Evolutionary conservation across 2,113 vertebrate species (phyloP), one percentile per base, ranked within the genome.

Genomic region (Asarcornis scutulata): DNA sequence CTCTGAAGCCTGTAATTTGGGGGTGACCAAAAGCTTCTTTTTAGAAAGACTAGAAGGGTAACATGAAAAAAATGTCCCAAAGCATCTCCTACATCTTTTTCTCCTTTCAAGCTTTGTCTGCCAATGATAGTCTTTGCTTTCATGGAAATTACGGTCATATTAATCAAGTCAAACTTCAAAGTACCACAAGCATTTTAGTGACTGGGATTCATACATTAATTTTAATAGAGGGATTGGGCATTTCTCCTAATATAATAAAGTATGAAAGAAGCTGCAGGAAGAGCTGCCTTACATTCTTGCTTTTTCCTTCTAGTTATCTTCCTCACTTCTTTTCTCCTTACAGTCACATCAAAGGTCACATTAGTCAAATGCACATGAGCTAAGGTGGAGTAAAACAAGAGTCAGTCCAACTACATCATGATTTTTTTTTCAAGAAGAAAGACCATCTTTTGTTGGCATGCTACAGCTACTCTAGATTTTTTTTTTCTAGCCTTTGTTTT

Each of bases 81-180:
- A 95, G 48, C 75, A 87, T 75, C 31, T 90, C 68, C 72, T 83
- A 64, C 60, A 32, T 67, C 44, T 85, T 91, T 75, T 27, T 34
- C 46, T 89, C 81, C 3, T 8, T 44, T 78, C 62, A 53, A 38
- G 23, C 25, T 78, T 82, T 58, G 44, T 56, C 66, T 89, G 56
- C 67, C 64, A 75, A 23, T 72, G 29, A 71, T 16, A 44, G 64
- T 40, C 58, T 91, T 88, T 82, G 17, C 68, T 91, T 93, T 85
- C 80, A 91, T 91, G 48, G 17, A 86, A 91, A 92, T 72, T 59
- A 38, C 9, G 56, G 26, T 46, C 26, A 18, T 62, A 67, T 60
- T 83, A 86, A 88, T 84, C 62, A 93, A 95, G 56, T 22, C 73
- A 89, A 91, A 86, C 52, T 91, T 94, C 86, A 95, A 96, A 93